Percentiles rank a stretch among this genome's conserved stretches.
These are phyloP conservation scores for Acarapis woodi DNA, from an alignment of 1,140 invertebrate genomes.

Conservation along the genomic window DNA sequence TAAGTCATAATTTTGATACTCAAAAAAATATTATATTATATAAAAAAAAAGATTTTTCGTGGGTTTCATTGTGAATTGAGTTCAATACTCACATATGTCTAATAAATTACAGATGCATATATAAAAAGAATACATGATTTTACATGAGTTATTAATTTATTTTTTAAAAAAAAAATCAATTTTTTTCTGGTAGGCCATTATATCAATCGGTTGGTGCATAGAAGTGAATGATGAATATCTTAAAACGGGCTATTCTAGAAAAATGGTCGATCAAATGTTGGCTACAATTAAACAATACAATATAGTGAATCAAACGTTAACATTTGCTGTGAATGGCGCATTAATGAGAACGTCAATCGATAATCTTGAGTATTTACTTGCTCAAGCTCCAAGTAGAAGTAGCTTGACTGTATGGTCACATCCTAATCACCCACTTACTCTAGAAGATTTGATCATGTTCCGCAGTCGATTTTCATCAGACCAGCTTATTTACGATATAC, in stretches of 20 bases:
- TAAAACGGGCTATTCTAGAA: constrained; percentile 25
- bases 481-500: constrained; percentile 13
- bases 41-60: no score
- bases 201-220: constrained; percentile 69
- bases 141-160: no score
- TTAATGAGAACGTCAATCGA: constrained; percentile 29
- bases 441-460: constrained; percentile 12
- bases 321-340: constrained; percentile 47
- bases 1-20: no score
- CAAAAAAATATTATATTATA: no score
- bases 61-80: no score
- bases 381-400: no score
- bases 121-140: no score
- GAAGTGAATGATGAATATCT: constrained; percentile 17
- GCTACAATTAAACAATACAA: constrained; percentile 24
- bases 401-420: constrained; percentile 11
- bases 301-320: constrained; percentile 33
- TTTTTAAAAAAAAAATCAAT: no score
- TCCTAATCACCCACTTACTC: constrained; percentile 9
- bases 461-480: constrained; percentile 10
- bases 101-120: no score
- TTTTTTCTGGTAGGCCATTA: no score
- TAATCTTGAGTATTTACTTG: constrained; percentile 14
- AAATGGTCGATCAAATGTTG: constrained; percentile 40
- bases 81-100: no score